Evolutionary conservation across 2,797 vertebrate genomes (phyloP), one percentile per base, ranked within the genome.

Genomic region (Otus scops): DNA sequence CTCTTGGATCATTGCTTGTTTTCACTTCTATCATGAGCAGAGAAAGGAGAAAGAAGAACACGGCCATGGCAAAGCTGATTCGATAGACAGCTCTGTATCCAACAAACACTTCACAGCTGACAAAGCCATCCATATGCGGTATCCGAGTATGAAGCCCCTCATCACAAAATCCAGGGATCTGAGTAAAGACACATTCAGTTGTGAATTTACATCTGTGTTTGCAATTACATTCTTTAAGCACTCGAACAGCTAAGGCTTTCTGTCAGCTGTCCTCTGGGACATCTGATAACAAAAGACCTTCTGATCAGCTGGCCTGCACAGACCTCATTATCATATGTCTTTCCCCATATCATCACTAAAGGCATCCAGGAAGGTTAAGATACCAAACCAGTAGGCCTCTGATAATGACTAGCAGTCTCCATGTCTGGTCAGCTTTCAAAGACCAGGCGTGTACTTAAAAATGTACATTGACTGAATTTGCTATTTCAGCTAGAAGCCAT

Each of bases 81-180:
- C 99, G 98, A 96, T 99, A 99, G 22, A 99, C 99, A 8, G 99
- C 99, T 95, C 99, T 99, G 96, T 98, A 99, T 24, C 99, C 99
- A 43, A 99, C 99, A 61, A 99, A 98, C 76, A 98, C 98, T 14
- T 99, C 97, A 57, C 99, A 99, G 87, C 98, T 98, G 88, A 98
- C 95, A 68, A 98, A 93, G 5, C 91, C 98, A 20, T 98, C 95
- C 48, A 97, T 6, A 57, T 97, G 97, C 0, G 96, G 93, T 53
- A 98, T 19, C 18, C 69, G 95, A 11, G 98, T 97, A 53, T 97
- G 97, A 16, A 98, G 97, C 11, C 98, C 98, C 2, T 98, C 98
- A 14, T 99, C 98, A 97, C 99, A 99, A 96, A 99, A 99, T 41
- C 99, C 99, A 50, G 99, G 99, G 38, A 99, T 98, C 99, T 99